Percentiles rank a stretch among this genome's conserved stretches.
Evolutionary conservation across 1,140 invertebrate species (phyloP).

Genomic region (Aphelenchoides besseyi): DNA sequence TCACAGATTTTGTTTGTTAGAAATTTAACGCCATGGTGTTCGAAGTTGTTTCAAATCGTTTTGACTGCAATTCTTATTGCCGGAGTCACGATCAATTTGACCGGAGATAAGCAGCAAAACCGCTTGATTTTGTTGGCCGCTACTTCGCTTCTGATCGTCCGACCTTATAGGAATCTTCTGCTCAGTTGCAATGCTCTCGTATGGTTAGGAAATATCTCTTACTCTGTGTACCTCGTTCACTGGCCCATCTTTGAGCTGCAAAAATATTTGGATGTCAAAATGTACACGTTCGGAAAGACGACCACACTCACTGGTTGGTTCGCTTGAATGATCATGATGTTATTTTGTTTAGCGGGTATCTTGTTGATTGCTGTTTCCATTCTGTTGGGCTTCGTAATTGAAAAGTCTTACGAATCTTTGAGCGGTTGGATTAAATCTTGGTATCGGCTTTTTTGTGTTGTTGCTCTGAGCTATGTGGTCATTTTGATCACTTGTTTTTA

Average conservation of each 20-base stretch:
- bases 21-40: background rate
- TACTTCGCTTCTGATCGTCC: background rate
- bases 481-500: background rate
- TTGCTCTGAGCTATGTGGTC: background rate
- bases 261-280: background rate
- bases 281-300: background rate
- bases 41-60: background rate
- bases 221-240: conserved; percentile 21
- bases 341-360: background rate
- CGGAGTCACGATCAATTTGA: background rate
- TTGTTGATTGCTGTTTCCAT: background rate
- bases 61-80: background rate
- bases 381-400: background rate
- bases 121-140: background rate
- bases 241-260: conserved; percentile 12
- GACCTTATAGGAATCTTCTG: background rate
- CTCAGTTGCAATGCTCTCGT: background rate
- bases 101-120: background rate
- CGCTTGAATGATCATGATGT: background rate
- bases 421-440: background rate
- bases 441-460: background rate
- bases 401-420: background rate
- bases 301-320: background rate
- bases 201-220: conserved; percentile 6
- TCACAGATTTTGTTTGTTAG: background rate